These are phyloP conservation scores for Harpegnathos saltator DNA, from an alignment of 1,140 invertebrate species.

Conservation along the genomic window DNA sequence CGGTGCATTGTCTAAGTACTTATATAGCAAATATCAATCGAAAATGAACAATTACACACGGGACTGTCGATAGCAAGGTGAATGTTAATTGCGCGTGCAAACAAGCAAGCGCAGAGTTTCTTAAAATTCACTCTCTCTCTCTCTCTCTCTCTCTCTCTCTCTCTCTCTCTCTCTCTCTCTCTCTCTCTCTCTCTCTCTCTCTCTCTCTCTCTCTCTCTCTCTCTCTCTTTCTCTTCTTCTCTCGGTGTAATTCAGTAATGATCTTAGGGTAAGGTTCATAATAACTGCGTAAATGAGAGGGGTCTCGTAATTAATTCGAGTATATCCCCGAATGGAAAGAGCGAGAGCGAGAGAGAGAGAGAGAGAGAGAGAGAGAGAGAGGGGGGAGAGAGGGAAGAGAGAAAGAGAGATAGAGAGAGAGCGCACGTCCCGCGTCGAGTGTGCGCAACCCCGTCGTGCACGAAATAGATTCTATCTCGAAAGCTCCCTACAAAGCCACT, in stretches of 20 bases:
- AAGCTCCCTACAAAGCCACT: constrained; percentile 41
- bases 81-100: constrained; percentile 1
- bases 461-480: constrained; percentile 35
- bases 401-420: neutral
- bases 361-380: neutral
- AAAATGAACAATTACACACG: neutral
- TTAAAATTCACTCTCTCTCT: too few relatives aligned
- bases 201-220: too few relatives aligned
- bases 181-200: too few relatives aligned
- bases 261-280: constrained; percentile 67
- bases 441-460: constrained; percentile 56
- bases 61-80: neutral
- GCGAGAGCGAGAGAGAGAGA: neutral
- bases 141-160: too few relatives aligned
- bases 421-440: constrained; percentile 27
- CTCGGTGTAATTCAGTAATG: constrained; percentile 68
- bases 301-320: constrained; percentile 70
- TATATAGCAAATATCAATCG: constrained; percentile 11
- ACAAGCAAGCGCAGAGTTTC: neutral
- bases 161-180: too few relatives aligned
- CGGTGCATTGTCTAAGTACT: constrained; percentile 14
- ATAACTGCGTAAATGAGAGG: constrained; percentile 72
- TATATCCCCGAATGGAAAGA: constrained; percentile 30
- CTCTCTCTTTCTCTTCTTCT: too few relatives aligned
- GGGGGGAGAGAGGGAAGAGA: neutral